Percentiles rank a stretch among this genome's conserved stretches.
These are phyloP conservation scores for Cataglyphis livida DNA, from an alignment of 2,888 invertebrate genomes.

Conservation along the genomic window DNA sequence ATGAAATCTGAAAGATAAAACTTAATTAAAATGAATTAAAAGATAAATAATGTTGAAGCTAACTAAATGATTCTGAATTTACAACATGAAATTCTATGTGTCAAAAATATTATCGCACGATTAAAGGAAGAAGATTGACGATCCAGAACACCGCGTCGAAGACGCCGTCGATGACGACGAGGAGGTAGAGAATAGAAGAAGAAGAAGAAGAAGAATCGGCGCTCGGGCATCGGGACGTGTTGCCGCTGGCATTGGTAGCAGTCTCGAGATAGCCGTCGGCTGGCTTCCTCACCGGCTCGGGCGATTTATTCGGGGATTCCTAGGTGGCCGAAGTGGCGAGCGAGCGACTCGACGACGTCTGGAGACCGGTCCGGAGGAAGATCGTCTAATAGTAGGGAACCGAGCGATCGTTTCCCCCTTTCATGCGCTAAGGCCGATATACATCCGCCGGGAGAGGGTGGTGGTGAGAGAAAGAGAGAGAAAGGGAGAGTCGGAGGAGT, in stretches of 20 bases:
- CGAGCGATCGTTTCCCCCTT: constrained; percentile 24
- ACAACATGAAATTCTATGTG: neutral
- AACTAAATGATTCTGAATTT: neutral
- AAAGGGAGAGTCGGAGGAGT: constrained; percentile 5
- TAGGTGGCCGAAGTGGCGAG: constrained; percentile 79
- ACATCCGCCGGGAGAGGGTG: constrained; percentile 8
- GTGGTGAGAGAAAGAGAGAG: neutral
- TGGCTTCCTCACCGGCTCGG: constrained; percentile 83
- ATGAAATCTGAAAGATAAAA: neutral
- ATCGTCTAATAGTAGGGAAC: constrained; percentile 19
- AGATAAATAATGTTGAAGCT: neutral
- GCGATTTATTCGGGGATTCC: constrained; percentile 83
- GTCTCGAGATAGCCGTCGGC: constrained; percentile 86
- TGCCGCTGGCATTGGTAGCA: constrained; percentile 84
- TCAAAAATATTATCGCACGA: neutral
- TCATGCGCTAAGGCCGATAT: constrained; percentile 16
- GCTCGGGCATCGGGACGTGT: constrained; percentile 82
- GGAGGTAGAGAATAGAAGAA: constrained; percentile 66
- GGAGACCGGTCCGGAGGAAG: constrained; percentile 19
- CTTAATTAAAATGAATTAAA: constrained; percentile 1
- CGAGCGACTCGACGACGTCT: constrained; percentile 54
- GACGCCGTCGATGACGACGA: constrained; percentile 54
- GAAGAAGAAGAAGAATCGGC: constrained; percentile 65
- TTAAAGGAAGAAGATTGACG: neutral
- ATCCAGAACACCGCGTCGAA: constrained; percentile 19